Evolutionary conservation across 2,888 invertebrate species (phyloP).

Genomic region (Macroteleia sp.): DNA sequence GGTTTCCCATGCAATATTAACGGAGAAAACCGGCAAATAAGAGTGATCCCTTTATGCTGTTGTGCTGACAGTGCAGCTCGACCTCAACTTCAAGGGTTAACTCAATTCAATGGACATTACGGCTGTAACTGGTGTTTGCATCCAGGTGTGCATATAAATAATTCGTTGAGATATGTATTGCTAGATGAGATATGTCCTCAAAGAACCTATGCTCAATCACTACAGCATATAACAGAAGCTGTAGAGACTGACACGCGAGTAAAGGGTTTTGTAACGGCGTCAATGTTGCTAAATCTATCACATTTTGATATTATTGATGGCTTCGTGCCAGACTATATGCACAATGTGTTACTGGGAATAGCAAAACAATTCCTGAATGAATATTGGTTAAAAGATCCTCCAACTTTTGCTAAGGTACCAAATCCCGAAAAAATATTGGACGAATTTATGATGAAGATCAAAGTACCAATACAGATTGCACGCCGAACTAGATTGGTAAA

Average conservation of each 20-base stretch:
- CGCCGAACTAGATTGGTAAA: conserved; percentile 9
- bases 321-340: too few relatives aligned
- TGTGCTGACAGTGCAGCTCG: conserved; percentile 48
- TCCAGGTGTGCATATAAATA: conserved; percentile 33
- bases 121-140: too few relatives aligned
- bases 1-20: conserved; percentile 11
- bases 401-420: background rate
- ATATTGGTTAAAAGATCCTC: conserved; percentile 18
- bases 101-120: too few relatives aligned
- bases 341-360: too few relatives aligned
- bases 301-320: too few relatives aligned
- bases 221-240: conserved; percentile 6
- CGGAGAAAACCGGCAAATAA: conserved; percentile 16
- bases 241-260: conserved; percentile 1
- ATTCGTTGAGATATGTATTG: conserved; percentile 1
- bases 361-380: conserved; percentile 35
- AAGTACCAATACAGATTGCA: conserved; percentile 23
- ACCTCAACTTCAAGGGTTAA: conserved; percentile 56
- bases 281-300: too few relatives aligned
- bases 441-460: conserved; percentile 5
- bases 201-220: background rate
- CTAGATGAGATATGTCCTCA: background rate
- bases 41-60: too few relatives aligned
- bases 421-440: background rate
- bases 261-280: conserved; percentile 41